phyloP scores from a whole-genome alignment of 2,888 invertebrate genomes.

The Lepeophtheirus nordmannii region DNA sequence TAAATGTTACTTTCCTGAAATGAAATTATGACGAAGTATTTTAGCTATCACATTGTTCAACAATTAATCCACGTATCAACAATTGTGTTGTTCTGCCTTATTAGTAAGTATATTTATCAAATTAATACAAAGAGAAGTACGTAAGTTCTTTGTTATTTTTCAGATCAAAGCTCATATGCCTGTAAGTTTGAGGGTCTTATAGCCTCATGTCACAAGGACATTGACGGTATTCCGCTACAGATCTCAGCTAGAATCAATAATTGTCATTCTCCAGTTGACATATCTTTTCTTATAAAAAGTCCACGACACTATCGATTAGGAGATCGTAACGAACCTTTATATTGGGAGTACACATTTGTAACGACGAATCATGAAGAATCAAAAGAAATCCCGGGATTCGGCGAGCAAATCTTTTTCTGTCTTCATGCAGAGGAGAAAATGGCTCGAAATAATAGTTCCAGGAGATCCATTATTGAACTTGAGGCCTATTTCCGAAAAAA shows the following conservation, averaged over 20 bases:
- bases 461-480: background rate
- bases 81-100: no score
- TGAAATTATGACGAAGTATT: no score
- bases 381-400: conserved; percentile 4
- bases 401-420: background rate
- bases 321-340: conserved; percentile 7
- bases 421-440: background rate
- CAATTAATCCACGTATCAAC: no score
- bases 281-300: conserved; percentile 7
- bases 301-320: background rate
- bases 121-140: no score
- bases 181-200: conserved; percentile 9
- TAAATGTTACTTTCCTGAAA: background rate
- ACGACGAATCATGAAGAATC: conserved; percentile 1
- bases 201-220: conserved; percentile 4
- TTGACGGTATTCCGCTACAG: conserved; percentile 3
- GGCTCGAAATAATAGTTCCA: background rate
- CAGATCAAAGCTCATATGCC: background rate
- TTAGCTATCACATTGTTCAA: no score
- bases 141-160: background rate
- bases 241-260: conserved; percentile 14
- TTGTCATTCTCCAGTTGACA: conserved; percentile 2
- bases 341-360: conserved; percentile 9
- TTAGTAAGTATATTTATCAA: no score
- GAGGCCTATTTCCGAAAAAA: background rate